Evolutionary conservation across 2,113 vertebrate genomes (phyloP).

Genomic region (Zeus faber): DNA sequence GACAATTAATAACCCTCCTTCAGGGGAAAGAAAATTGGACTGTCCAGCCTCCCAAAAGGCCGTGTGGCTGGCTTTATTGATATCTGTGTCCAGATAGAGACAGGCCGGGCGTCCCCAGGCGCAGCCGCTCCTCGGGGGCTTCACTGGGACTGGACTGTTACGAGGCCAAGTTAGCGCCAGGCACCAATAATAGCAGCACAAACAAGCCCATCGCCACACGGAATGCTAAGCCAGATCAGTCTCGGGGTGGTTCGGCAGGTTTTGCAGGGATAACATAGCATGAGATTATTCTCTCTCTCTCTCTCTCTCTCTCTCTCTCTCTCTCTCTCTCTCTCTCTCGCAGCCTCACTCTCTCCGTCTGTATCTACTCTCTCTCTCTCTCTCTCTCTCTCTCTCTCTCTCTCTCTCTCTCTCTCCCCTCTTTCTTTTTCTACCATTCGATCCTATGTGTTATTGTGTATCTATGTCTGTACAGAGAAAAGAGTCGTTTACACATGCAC

Average conservation of each 20-base stretch:
- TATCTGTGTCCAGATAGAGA: constrained; percentile 67
- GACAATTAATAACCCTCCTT: constrained; percentile 71
- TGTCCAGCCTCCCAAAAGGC: constrained; percentile 54
- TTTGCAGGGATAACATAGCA: constrained; percentile 73
- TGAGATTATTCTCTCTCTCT: constrained; percentile 63
- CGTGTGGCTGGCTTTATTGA: constrained; percentile 65
- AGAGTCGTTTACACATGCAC: constrained; percentile 41
- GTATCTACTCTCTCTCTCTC: constrained; percentile 22
- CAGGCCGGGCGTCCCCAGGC: constrained; percentile 57
- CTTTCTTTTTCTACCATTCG: not conserved
- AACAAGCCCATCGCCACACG: constrained; percentile 66
- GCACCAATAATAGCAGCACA: constrained; percentile 64
- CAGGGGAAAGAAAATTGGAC: constrained; percentile 58
- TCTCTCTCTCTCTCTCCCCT: not conserved
- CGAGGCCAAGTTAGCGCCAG: constrained; percentile 65
- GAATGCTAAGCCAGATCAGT: constrained; percentile 72
- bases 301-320: constrained; percentile 19
- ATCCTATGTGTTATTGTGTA: not conserved
- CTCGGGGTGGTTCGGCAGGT: constrained; percentile 70
- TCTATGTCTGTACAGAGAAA: constrained; percentile 29
- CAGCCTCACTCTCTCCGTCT: constrained; percentile 1
- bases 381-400: constrained; percentile 24
- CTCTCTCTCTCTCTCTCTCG: constrained; percentile 17
- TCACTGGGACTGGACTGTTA: constrained; percentile 70
- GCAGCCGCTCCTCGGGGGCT: constrained; percentile 55